A percentile compares a stretch with the other conserved stretches of the same genome.
Evolutionary conservation across 2,888 invertebrate genomes (phyloP).

Genomic region (Hirtodrosophila duncani): DNA sequence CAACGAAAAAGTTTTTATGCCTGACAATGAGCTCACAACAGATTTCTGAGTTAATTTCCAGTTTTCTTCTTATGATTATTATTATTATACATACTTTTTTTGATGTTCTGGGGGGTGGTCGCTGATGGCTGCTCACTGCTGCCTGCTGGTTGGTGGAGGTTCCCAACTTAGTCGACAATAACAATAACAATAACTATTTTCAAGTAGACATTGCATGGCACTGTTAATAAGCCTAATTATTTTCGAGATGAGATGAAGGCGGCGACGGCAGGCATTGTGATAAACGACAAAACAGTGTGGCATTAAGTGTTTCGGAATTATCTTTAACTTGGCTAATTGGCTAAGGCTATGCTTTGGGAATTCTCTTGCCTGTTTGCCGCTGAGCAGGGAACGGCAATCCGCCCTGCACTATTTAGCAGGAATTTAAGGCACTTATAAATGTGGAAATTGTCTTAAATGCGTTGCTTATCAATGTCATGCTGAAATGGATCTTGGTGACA

Average conservation of each 20-base stretch:
- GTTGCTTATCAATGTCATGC: constrained; percentile 60
- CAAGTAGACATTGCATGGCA: constrained; percentile 25
- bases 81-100: constrained; percentile 10
- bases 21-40: constrained; percentile 72
- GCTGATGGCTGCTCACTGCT: too few species aligned
- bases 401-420: too few species aligned
- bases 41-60: constrained; percentile 71
- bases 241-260: constrained; percentile 36
- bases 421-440: too few species aligned
- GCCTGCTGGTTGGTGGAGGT: constrained; percentile 20
- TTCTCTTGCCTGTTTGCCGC: too few species aligned
- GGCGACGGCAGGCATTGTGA: too few species aligned
- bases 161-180: constrained; percentile 56
- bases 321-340: constrained; percentile 31
- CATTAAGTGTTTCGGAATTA: constrained; percentile 18
- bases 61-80: constrained; percentile 30
- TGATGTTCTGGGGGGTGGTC: neutral
- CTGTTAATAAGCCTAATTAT: constrained; percentile 67
- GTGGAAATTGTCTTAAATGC: too few species aligned
- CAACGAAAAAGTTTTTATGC: constrained; percentile 49
- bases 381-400: too few species aligned
- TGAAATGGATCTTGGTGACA: constrained; percentile 61
- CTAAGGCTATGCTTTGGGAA: constrained; percentile 2
- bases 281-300: constrained; percentile 38
- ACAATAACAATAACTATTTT: constrained; percentile 56